These are phyloP conservation scores for Chamaea fasciata DNA, from an alignment of 2,113 vertebrate genomes.

Conservation along the genomic window DNA sequence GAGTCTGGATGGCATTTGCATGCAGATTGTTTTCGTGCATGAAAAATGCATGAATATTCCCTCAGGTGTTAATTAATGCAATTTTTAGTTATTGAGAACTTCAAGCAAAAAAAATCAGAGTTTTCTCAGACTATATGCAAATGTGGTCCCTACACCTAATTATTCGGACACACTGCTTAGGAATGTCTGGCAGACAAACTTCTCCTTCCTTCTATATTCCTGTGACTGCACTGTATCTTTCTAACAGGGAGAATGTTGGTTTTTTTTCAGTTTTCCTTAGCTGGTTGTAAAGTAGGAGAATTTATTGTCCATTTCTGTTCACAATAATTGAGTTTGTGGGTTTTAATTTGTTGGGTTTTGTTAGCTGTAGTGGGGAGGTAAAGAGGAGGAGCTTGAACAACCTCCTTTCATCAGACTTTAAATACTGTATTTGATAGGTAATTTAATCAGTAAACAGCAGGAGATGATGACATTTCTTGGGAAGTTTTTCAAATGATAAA, in stretches of 20 bases:
- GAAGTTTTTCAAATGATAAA: not conserved
- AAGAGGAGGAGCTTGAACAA: not conserved
- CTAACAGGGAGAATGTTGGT: not conserved
- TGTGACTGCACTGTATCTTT: not conserved
- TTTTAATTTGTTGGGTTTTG: not conserved
- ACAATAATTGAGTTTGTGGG: not conserved
- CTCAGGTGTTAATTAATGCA: not conserved
- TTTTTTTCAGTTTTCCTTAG: not conserved
- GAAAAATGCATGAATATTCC: not conserved
- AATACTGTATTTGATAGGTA: not conserved
- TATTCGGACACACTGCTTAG: not conserved
- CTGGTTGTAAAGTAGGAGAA: not conserved
- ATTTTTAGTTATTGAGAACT: not conserved
- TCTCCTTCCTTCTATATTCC: not conserved
- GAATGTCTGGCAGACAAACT: not conserved
- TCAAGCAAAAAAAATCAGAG: not conserved
- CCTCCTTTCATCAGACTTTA: not conserved
- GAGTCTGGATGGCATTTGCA: not conserved
- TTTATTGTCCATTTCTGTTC: not conserved
- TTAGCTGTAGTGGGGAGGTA: not conserved
- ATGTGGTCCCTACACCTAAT: not conserved
- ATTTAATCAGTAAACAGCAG: constrained; percentile 10
- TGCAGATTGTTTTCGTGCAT: not conserved
- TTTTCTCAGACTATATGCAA: not conserved
- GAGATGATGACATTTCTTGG: not conserved